phyloP scores from a whole-genome alignment of 2,113 vertebrate species.

The Phocoena phocoena region DNA sequence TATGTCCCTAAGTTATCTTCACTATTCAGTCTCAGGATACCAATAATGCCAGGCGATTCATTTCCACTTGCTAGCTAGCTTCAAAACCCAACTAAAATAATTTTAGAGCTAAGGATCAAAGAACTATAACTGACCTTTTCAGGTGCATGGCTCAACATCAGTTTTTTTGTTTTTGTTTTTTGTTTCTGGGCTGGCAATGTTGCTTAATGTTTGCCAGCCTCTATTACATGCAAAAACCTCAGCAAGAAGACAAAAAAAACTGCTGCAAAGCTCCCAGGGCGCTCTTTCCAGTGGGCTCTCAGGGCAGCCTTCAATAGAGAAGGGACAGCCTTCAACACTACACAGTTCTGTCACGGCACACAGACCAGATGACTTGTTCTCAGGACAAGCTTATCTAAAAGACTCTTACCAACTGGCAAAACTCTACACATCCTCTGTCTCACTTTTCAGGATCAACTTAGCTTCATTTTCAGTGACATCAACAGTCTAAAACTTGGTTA shows the following conservation, averaged over 20 bases:
- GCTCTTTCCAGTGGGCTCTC: background rate
- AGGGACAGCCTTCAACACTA: background rate
- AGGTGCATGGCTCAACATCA: background rate
- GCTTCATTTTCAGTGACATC: slow-evolving; percentile 43
- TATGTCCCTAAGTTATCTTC: slow-evolving; percentile 9
- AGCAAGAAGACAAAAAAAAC: background rate
- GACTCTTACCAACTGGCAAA: background rate
- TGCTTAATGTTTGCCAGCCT: background rate
- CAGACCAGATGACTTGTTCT: background rate
- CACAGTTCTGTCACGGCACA: background rate
- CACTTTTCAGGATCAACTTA: slow-evolving; percentile 14
- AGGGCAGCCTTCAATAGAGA: background rate
- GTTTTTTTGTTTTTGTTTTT: background rate
- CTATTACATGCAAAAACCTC: background rate
- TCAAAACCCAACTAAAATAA: slow-evolving; percentile 48
- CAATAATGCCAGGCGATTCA: background rate
- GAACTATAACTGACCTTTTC: background rate
- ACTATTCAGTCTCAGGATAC: background rate
- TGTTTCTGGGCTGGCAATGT: background rate
- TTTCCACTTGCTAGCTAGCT: slow-evolving; percentile 15
- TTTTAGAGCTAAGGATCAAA: slow-evolving; percentile 45
- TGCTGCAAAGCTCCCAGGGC: background rate
- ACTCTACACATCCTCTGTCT: background rate
- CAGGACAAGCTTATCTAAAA: background rate
- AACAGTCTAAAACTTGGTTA: slow-evolving; percentile 22